Percentiles rank a stretch among this genome's conserved stretches.
phyloP scores from a whole-genome alignment of 2,888 invertebrate genomes.

The Phasia obesa region DNA sequence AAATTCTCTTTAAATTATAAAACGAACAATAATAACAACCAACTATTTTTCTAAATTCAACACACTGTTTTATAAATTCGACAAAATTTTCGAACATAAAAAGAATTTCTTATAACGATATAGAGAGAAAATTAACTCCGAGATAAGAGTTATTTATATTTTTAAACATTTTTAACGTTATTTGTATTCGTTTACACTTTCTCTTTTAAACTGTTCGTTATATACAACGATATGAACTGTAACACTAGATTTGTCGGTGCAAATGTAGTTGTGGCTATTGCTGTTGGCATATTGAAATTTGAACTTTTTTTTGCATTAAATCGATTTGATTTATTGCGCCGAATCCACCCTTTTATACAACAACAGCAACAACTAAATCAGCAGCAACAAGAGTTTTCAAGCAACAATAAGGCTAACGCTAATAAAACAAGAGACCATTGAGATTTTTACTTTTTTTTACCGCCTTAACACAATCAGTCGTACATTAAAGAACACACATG shows the following conservation, averaged over 20 bases:
- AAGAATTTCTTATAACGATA: neutral
- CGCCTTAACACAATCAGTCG: conserved; percentile 51
- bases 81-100: conserved; percentile 12
- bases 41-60: conserved; percentile 6
- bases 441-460: conserved; percentile 38
- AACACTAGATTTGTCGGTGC: conserved; percentile 20
- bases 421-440: conserved; percentile 36
- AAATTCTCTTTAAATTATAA: conserved; percentile 14
- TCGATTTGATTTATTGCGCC: conserved; percentile 78
- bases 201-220: conserved; percentile 15
- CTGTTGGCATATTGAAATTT: conserved; percentile 69
- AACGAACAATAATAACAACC: neutral
- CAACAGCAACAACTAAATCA: conserved; percentile 38
- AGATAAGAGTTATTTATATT: neutral
- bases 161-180: conserved; percentile 16
- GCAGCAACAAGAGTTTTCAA: conserved; percentile 19
- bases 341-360: conserved; percentile 73
- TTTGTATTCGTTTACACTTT: neutral
- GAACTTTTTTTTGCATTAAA: conserved; percentile 72
- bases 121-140: neutral
- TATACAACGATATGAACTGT: conserved; percentile 10
- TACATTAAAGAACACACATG: conserved; percentile 7
- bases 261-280: conserved; percentile 58
- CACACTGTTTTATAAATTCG: neutral
- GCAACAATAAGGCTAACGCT: conserved; percentile 51